Percentiles rank a stretch among this genome's conserved stretches.
These are phyloP conservation scores for Cynocephalus volans DNA, from an alignment of 2,113 vertebrate species.

Conservation along the genomic window DNA sequence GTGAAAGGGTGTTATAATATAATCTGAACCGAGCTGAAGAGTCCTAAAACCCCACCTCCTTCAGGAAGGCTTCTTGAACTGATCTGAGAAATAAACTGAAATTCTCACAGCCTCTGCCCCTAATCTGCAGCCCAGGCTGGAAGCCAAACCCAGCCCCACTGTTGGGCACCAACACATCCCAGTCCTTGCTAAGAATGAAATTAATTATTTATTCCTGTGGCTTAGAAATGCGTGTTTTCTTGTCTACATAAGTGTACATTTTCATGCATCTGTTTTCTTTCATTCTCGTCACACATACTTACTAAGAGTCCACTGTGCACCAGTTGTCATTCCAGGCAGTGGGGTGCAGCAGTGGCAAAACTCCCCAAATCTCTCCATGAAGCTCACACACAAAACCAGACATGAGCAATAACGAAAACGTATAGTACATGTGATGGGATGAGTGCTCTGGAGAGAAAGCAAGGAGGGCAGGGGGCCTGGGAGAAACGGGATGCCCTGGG, in stretches of 20 bases:
- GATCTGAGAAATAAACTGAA: neutral
- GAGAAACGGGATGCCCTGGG: neutral
- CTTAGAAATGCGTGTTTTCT: conserved; percentile 4
- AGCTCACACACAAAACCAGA: conserved; percentile 19
- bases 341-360: neutral
- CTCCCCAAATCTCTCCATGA: neutral
- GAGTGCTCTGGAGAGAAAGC: neutral
- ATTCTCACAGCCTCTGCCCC: neutral
- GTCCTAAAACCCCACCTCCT: neutral
- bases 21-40: neutral
- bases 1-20: neutral
- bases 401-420: neutral
- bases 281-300: neutral
- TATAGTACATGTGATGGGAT: neutral
- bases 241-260: neutral
- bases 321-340: neutral
- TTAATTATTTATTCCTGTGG: neutral
- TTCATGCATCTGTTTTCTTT: neutral
- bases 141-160: too few relatives aligned
- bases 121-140: neutral
- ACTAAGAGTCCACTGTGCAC: neutral
- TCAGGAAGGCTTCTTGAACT: conserved; percentile 22
- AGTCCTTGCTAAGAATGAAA: neutral
- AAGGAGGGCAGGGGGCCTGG: neutral
- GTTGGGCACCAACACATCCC: neutral